Base-by-base conservation (phyloP, 2,113 vertebrate genomes). In the Saguinus imperator region DNA sequence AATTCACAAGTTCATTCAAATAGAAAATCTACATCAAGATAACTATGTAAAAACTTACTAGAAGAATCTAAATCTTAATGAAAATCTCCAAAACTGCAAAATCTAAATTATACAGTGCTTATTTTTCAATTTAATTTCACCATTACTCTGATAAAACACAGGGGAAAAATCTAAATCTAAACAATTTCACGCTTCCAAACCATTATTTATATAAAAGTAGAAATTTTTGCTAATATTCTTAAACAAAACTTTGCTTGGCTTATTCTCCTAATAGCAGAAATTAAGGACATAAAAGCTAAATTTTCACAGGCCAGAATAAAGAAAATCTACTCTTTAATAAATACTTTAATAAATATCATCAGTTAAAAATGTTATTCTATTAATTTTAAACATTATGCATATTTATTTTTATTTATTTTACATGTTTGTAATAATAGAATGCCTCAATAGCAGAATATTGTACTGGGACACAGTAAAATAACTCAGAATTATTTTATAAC, bases 151-250 rank as follows among this genome's bases (percentile, higher is more conserved):
- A 94, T 73, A 87, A 88, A 81, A 89, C 9, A 75, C 4, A 82
- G 45, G 57, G 45, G 6, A 79, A 72, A 87, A 86, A 82, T 72
- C 45, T 89, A 87, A 81, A 57, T 83, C 45, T 76, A 64, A 55
- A 48, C 8, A 87, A 91, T 50, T 87, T 12, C 21, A 64, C n/a
- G 73, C 43, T 72, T n/a, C 29, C 3, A 40, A 88, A 23, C 1
- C 11, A 75, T 80, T 82, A 75, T 3, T 87, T 64, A 64, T 12
- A 55, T n/a, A 40, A 52, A 57, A 50, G 4, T 58, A 58, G 70
- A 79, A 76, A 9, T 92, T 87, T 96, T 95, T 14, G 48, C 29
- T 76, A 66, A 90, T 84, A 90, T 87, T 94, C 23, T 81, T 89
- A 57, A 45, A 27, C 6, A 81, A 66, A 92, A 87, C 12, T 40